Percentiles rank a stretch among this genome's conserved stretches.
phyloP scores from a whole-genome alignment of 2,797 vertebrate genomes.

The Falco concolor region DNA sequence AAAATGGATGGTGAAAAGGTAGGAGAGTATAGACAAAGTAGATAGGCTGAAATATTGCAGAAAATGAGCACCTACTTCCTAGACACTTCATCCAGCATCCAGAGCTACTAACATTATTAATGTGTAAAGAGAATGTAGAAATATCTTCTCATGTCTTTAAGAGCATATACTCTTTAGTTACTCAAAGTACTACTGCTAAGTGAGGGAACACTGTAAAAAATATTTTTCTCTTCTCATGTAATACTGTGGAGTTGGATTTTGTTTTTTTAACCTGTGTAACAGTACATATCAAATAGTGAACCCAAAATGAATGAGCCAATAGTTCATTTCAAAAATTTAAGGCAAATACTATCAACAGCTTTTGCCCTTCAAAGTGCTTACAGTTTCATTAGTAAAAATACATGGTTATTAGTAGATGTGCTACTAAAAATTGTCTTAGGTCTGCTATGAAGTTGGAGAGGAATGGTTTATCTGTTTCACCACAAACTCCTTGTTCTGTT shows the following conservation, averaged over 20 bases:
- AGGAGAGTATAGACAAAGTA: not conserved
- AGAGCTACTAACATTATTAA: not conserved
- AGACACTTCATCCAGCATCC: not conserved
- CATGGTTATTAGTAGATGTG: not conserved
- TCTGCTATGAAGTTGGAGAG: not conserved
- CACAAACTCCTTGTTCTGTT: not conserved
- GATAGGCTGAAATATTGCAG: not conserved
- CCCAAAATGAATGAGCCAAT: not conserved
- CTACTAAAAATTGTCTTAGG: not conserved
- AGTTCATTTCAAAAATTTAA: not conserved
- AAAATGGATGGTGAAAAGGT: not conserved
- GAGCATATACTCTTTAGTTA: not conserved
- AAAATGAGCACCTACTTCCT: not conserved
- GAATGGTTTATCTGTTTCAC: not conserved
- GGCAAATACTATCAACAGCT: not conserved
- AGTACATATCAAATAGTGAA: not conserved
- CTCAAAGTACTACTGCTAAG: not conserved
- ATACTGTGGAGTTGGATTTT: too few relatives aligned
- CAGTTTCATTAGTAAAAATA: not conserved
- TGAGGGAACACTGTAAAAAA: not conserved
- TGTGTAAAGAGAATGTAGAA: not conserved
- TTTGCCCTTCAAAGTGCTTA: not conserved
- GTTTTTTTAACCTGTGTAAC: not conserved
- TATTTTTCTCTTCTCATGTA: not conserved
- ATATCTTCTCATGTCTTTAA: not conserved